Percentiles rank a stretch among this genome's conserved stretches.
phyloP scores from a whole-genome alignment of 2,113 vertebrate genomes.

The Melanerpes aurifrons region DNA sequence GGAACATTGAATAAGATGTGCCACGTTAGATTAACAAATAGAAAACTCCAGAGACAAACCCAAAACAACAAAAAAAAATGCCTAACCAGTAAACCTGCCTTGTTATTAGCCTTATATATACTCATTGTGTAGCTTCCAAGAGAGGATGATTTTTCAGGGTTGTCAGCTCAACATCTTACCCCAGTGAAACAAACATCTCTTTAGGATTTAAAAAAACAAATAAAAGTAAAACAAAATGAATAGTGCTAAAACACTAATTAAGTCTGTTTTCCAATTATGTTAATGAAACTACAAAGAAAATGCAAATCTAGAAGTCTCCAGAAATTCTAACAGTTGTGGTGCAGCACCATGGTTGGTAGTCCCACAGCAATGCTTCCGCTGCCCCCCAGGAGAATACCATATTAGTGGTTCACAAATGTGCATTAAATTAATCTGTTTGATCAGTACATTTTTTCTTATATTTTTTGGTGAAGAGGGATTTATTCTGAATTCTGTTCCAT shows the following conservation, averaged over 20 bases:
- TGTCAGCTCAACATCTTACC: neutral
- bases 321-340: constrained; percentile 62
- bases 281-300: constrained; percentile 76
- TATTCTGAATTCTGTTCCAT: constrained; percentile 7
- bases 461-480: neutral
- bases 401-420: constrained; percentile 64
- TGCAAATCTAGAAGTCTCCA: constrained; percentile 70
- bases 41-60: neutral
- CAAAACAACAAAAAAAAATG: neutral
- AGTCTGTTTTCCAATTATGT: constrained; percentile 69
- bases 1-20: neutral
- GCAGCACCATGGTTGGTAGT: constrained; percentile 55
- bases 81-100: neutral
- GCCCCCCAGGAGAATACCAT: constrained; percentile 39
- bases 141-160: neutral
- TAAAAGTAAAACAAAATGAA: constrained; percentile 27
- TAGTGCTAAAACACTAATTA: constrained; percentile 67
- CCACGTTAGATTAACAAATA: neutral
- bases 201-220: neutral
- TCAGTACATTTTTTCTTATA: constrained; percentile 58
- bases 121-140: neutral
- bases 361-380: constrained; percentile 29
- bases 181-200: neutral
- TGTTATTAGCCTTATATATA: neutral
- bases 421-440: constrained; percentile 72